Conservation (phyloP, 2,113 vertebrate species). For the Grammomys surdaster region DNA sequence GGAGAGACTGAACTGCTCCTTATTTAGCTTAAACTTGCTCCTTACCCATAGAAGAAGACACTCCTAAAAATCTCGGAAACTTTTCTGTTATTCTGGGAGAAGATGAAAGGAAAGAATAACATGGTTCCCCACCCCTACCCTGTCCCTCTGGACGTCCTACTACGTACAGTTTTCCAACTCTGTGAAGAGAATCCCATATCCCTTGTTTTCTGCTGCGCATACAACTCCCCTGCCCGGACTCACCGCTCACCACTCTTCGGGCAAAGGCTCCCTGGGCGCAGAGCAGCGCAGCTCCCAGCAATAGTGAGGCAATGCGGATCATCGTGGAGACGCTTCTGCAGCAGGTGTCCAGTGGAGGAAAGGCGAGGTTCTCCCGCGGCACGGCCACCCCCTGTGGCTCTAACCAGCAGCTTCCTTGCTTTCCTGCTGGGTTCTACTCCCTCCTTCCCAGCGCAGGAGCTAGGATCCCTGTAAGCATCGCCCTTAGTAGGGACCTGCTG, state of each 20-base stretch:
- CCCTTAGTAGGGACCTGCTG: not conserved
- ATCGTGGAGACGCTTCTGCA: slow-evolving; percentile 49
- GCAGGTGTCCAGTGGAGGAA: slow-evolving; percentile 62
- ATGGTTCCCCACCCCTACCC: not conserved
- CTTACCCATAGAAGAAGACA: not conserved
- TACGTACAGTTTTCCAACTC: not conserved
- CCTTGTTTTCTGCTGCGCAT: accelerated
- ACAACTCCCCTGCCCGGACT: slow-evolving; percentile 66
- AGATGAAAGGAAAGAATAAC: not conserved
- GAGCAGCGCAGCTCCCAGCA: slow-evolving; percentile 79
- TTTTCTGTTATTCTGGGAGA: not conserved
- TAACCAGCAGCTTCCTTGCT: not conserved
- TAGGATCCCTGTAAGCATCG: slow-evolving; percentile 7
- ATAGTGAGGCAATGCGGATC: slow-evolving; percentile 64
- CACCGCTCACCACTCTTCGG: slow-evolving; percentile 87
- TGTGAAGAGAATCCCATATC: not conserved
- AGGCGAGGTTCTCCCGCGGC: not conserved
- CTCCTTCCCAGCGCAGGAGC: not conserved
- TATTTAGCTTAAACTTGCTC: not conserved
- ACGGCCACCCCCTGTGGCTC: not conserved
- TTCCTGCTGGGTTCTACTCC: not conserved
- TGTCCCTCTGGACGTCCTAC: not conserved
- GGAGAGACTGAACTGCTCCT: accelerated
- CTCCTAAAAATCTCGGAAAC: not conserved
- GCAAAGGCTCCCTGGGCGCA: slow-evolving; percentile 76